Base-by-base conservation (phyloP, 1,140 invertebrate genomes). In the Meloidogyne chitwoodi region DNA sequence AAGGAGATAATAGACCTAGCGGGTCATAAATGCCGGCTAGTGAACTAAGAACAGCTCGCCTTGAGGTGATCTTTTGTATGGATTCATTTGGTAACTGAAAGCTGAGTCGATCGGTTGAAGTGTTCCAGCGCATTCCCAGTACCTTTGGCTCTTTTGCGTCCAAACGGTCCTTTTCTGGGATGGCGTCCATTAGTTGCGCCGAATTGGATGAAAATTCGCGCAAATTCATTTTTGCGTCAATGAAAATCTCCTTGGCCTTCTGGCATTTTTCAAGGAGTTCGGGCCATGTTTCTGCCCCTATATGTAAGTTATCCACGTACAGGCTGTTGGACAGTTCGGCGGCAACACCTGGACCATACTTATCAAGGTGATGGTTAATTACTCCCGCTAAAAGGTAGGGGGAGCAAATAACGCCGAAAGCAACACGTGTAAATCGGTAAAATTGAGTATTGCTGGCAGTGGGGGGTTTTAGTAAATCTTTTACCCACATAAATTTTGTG, bases 391-490 rank as follows among this genome's bases (percentile, higher is more conserved):
- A n/a, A n/a, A n/a, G n/a, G n/a, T n/a, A n/a, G n/a, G 41, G 16
- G 1, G 76, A 71, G 29, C 74, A 62, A 2, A 69, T 77, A 14
- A 77, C 24, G 16, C 76, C 76, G 68, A 77, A 77, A 19, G 27
- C n/a, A 3, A 77, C 61, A 2, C 76, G 8, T 3, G 19, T 14
- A 31, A 77, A 77, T 19, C 76, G 16, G 10, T 63, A 69, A 22
- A 65, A 16, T 26, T 38, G n/a, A 29, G 79, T 12, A 44, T 74
- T 74, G 0, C 11, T 10, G 0, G 19, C 29, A 0, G 19, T 11
- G 11, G 19, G 41, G 11, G 38, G 44, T 19, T 44, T 26, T 0
- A 12, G 12, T 0, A 24, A n/a, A 38, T 77, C 76, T 68, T 78
- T 78, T 5, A 62, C 14, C 75, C 63, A 78, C 2, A 77, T 0